These are phyloP conservation scores for Pandion haliaetus DNA, from an alignment of 2,113 vertebrate genomes.

Conservation along the genomic window DNA sequence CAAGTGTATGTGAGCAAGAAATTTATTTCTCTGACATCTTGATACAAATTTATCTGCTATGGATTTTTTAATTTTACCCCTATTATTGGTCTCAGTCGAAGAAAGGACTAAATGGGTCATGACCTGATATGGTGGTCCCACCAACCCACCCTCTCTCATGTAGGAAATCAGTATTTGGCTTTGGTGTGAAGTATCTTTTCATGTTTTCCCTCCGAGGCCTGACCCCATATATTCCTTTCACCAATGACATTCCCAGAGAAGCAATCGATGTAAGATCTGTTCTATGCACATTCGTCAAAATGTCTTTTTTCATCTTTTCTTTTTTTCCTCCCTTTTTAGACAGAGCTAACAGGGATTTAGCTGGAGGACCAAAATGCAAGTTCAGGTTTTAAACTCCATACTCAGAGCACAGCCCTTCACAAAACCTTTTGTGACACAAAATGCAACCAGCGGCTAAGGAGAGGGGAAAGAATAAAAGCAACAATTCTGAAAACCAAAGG, in stretches of 20 bases:
- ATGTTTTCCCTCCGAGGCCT: not conserved
- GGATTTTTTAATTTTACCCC: not conserved
- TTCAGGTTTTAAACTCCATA: not conserved
- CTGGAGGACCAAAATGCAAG: not conserved
- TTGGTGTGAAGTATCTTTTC: not conserved
- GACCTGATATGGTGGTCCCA: not conserved
- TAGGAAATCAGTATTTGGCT: not conserved
- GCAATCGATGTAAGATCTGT: not conserved
- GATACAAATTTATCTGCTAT: not conserved
- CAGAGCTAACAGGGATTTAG: not conserved
- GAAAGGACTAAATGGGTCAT: not conserved
- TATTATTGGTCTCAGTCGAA: not conserved
- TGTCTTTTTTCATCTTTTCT: not conserved
- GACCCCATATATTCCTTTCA: not conserved
- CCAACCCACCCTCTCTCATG: not conserved
- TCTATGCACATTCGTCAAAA: not conserved
- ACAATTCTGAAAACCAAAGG: not conserved
- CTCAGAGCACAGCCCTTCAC: not conserved
- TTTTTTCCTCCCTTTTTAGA: not conserved
- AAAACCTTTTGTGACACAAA: slow-evolving; percentile 37
- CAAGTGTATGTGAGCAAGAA: not conserved
- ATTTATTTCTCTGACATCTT: not conserved
- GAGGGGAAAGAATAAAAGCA: not conserved
- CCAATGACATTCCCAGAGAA: not conserved
- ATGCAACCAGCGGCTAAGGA: not conserved